Percentiles rank a stretch among this genome's conserved stretches.
Evolutionary conservation across 2,888 invertebrate species (phyloP).

Genomic region (Crematogaster levior): DNA sequence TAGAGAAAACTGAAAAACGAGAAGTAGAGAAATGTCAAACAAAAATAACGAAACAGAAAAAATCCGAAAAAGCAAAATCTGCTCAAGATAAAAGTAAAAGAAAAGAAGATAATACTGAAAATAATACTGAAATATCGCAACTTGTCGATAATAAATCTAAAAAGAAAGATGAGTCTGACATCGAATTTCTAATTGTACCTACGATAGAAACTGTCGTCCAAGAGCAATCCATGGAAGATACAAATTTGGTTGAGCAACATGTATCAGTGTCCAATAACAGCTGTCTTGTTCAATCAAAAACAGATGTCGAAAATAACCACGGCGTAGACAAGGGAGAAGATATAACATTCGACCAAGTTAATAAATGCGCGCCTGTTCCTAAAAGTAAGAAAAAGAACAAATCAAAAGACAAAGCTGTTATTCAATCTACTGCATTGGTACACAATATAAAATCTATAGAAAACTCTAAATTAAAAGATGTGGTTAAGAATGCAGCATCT

Average conservation of each 20-base stretch:
- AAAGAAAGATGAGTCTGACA: constrained; percentile 6
- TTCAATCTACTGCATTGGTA: background rate
- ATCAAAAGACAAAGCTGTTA: constrained; percentile 12
- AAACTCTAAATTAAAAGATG: constrained; percentile 52
- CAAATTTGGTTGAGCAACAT: background rate
- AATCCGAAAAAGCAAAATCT: constrained; percentile 35
- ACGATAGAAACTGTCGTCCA: background rate
- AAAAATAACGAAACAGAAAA: constrained; percentile 27
- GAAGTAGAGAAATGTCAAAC: constrained; percentile 54
- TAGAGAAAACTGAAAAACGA: constrained; percentile 46
- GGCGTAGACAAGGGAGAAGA: constrained; percentile 64
- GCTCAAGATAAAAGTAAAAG: background rate
- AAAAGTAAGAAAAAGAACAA: constrained; percentile 50
- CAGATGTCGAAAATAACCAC: constrained; percentile 77
- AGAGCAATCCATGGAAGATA: background rate
- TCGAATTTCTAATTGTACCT: background rate
- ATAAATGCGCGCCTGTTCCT: constrained; percentile 58
- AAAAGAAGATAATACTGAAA: background rate
- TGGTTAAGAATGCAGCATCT: constrained; percentile 33
- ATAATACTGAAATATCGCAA: background rate
- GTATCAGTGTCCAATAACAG: background rate
- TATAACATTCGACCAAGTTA: constrained; percentile 22
- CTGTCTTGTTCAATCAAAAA: constrained; percentile 40
- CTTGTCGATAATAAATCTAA: background rate
- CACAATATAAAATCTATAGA: background rate